A percentile compares a stretch with the other conserved stretches of the same genome.
phyloP scores from a whole-genome alignment of 1,140 invertebrate genomes.

The Panagrolaimus sp. region DNA sequence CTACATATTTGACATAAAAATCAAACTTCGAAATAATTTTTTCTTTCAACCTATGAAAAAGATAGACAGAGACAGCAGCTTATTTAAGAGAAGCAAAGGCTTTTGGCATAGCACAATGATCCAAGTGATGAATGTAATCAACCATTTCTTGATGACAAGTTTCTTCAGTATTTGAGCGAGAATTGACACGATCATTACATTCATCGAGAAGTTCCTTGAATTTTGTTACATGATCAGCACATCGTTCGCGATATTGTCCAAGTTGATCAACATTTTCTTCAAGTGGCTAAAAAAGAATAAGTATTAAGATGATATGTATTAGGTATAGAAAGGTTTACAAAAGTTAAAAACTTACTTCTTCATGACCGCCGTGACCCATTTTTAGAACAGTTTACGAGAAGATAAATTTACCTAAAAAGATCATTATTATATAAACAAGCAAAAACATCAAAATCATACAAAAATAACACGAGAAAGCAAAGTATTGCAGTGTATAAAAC shows the following conservation, averaged over 20 bases:
- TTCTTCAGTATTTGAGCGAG: conserved; percentile 47
- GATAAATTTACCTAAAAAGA: too few species aligned
- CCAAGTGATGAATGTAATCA: conserved; percentile 53
- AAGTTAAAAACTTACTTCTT: conserved; percentile 15
- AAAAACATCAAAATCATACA: too few species aligned
- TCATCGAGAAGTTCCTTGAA: conserved; percentile 54
- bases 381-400: too few species aligned
- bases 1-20: too few species aligned
- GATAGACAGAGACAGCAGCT: conserved; percentile 6
- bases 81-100: conserved; percentile 53
- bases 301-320: not conserved
- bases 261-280: conserved; percentile 52
- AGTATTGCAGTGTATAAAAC: conserved; percentile 6
- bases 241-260: conserved; percentile 49
- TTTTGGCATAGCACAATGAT: conserved; percentile 56
- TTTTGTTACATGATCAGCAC: conserved; percentile 42
- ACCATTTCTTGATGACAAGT: conserved; percentile 51
- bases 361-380: not conserved
- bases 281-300: conserved; percentile 21
- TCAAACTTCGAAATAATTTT: not conserved
- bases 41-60: not conserved
- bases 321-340: not conserved
- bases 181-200: conserved; percentile 54
- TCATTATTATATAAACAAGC: too few species aligned
- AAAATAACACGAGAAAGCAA: not conserved